Conservation (phyloP, 1,140 invertebrate genomes). For the Leguminivora glycinivorella region DNA sequence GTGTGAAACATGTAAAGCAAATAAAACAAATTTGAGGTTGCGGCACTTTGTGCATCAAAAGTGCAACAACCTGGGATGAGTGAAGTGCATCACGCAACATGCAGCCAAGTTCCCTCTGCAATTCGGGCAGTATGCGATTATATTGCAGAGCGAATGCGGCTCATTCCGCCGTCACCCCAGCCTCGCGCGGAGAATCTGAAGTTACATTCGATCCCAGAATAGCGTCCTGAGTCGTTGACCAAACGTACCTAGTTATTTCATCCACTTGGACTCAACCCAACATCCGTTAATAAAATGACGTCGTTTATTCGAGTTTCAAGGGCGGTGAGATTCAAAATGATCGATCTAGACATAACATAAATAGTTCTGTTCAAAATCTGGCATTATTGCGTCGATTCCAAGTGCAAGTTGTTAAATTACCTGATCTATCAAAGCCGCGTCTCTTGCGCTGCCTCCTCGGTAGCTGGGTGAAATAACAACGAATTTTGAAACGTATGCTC, state of each 20-base stretch:
- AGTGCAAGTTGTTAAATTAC: conserved; percentile 70
- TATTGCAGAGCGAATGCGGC: conserved; percentile 36
- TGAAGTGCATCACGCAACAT: conserved; percentile 41
- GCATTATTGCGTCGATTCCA: conserved; percentile 61
- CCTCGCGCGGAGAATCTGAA: conserved; percentile 17
- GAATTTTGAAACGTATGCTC: conserved; percentile 75
- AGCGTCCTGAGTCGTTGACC: conserved; percentile 53
- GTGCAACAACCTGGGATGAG: conserved; percentile 44
- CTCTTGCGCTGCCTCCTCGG: conserved; percentile 79
- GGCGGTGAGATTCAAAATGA: background rate
- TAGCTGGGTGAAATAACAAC: conserved; percentile 80
- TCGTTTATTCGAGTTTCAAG: conserved; percentile 12
- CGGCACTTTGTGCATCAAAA: conserved; percentile 37
- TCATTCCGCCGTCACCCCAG: conserved; percentile 30
- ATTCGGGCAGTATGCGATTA: background rate
- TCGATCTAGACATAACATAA: conserved; percentile 4
- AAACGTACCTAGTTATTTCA: conserved; percentile 58
- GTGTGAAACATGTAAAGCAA: conserved; percentile 61
- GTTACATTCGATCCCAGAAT: conserved; percentile 42
- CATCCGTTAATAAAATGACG: conserved; percentile 46
- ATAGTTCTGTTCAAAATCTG: conserved; percentile 4
- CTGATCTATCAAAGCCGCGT: conserved; percentile 80
- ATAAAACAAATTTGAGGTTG: conserved; percentile 50
- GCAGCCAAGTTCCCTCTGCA: conserved; percentile 32
- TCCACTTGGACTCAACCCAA: conserved; percentile 73